Evolutionary conservation across 2,113 vertebrate species (phyloP).

Genomic region (Peromyscus maniculatus): DNA sequence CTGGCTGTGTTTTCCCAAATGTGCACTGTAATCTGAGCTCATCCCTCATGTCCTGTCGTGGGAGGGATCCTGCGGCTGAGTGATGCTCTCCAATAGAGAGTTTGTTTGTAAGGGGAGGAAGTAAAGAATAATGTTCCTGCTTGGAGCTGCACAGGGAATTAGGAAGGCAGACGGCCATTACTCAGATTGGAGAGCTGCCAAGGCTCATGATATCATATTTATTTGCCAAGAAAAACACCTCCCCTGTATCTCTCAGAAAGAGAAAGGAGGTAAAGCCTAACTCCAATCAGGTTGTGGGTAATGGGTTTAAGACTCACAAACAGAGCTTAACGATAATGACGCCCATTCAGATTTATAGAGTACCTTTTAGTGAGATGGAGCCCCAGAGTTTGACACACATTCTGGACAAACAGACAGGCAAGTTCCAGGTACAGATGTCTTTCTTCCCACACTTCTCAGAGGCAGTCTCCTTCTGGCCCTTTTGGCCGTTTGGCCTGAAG

Average conservation of each 20-base stretch:
- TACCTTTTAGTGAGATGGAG: slow-evolving; percentile 50
- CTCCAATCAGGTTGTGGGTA: slow-evolving; percentile 51
- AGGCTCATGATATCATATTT: slow-evolving; percentile 78
- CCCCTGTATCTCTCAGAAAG: slow-evolving; percentile 82
- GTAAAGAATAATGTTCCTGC: slow-evolving; percentile 65
- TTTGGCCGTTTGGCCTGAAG: background rate
- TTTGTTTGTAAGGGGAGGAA: slow-evolving; percentile 70
- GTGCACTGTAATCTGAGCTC: slow-evolving; percentile 9
- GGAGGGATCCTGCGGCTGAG: slow-evolving; percentile 35
- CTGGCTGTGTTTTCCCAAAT: slow-evolving; percentile 36
- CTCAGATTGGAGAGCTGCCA: slow-evolving; percentile 79
- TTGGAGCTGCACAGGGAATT: slow-evolving; percentile 67
- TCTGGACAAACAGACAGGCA: slow-evolving; percentile 49
- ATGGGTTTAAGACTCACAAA: slow-evolving; percentile 64
- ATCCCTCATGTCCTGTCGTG: background rate
- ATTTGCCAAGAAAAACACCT: slow-evolving; percentile 82
- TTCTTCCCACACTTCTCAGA: background rate
- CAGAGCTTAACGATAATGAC: slow-evolving; percentile 70
- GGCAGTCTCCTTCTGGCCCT: background rate
- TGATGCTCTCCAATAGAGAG: slow-evolving; percentile 34
- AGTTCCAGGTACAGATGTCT: background rate
- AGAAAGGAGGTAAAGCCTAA: slow-evolving; percentile 74
- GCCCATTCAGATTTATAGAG: slow-evolving; percentile 71
- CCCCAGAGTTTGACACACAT: slow-evolving; percentile 66
- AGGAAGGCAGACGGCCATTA: slow-evolving; percentile 57